Evolutionary conservation across 2,113 vertebrate species (phyloP).

Genomic region (Progne subis): DNA sequence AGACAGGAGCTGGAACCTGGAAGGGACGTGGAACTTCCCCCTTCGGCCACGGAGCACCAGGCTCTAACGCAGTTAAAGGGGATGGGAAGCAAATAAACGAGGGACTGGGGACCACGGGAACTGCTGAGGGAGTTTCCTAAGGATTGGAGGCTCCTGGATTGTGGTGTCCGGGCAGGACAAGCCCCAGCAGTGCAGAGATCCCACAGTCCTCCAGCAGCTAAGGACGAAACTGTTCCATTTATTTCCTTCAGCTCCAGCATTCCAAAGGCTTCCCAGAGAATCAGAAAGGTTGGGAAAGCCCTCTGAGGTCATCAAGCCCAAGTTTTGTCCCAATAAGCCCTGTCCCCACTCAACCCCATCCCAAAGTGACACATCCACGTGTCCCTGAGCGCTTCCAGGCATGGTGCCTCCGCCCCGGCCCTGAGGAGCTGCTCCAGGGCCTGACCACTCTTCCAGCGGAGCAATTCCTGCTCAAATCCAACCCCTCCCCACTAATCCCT

Average conservation of each 20-base stretch:
- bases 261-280: neutral
- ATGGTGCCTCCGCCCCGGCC: neutral
- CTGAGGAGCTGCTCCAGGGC: neutral
- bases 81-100: neutral
- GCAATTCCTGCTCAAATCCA: neutral
- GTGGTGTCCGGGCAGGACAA: neutral
- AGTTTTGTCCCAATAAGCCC: fast-evolving
- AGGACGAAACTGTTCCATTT: neutral
- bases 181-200: neutral
- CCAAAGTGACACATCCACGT: neutral
- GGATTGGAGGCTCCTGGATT: neutral
- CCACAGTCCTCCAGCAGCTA: neutral
- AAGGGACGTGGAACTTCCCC: neutral
- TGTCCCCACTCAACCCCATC: fast-evolving
- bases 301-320: fast-evolving
- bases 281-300: neutral
- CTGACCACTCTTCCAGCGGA: neutral
- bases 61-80: neutral
- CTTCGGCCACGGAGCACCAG: neutral
- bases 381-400: neutral
- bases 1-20: neutral
- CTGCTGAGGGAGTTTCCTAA: neutral
- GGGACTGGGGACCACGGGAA: neutral
- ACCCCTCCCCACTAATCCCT: neutral
- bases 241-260: neutral